Evolutionary conservation across 2,888 invertebrate genomes (phyloP).

Genomic region (Drosophila glabriapex): DNA sequence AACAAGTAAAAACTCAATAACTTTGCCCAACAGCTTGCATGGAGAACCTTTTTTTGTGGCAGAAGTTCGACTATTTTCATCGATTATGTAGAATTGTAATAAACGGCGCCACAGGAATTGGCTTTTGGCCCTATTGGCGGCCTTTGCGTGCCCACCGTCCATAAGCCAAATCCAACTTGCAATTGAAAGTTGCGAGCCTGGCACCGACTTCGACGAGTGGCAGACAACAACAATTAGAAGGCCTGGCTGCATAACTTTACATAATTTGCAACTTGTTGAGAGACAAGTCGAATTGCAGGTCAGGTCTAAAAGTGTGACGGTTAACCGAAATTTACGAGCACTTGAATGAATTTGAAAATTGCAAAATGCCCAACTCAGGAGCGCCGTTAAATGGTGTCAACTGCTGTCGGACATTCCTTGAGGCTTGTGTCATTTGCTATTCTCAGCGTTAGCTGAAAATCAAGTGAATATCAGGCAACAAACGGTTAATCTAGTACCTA

Average conservation of each 20-base stretch:
- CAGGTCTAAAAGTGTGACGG: conserved; percentile 13
- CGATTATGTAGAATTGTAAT: conserved; percentile 49
- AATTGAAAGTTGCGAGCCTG: conserved; percentile 37
- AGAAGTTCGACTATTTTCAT: conserved; percentile 43
- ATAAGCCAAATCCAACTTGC: conserved; percentile 50
- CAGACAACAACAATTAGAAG: conserved; percentile 55
- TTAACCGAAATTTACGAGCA: conserved; percentile 38
- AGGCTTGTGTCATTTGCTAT: conserved; percentile 18
- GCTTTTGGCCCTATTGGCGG: conserved; percentile 22
- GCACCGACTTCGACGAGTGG: conserved; percentile 13
- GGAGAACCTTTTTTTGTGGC: conserved; percentile 5
- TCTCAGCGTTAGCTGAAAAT: background rate
- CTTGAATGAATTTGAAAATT: conserved; percentile 53
- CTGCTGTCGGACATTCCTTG: conserved; percentile 8
- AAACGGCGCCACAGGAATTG: conserved; percentile 39
- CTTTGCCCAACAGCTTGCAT: conserved; percentile 5
- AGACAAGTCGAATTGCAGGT: conserved; percentile 26
- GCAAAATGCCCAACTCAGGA: conserved; percentile 32
- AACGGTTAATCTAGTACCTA: background rate
- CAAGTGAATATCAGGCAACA: conserved; percentile 2
- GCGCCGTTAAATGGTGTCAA: conserved; percentile 8
- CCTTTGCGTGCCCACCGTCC: conserved; percentile 44
- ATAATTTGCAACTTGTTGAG: conserved; percentile 64
- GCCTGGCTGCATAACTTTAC: conserved; percentile 49
- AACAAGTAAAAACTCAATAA: conserved; percentile 27